Evolutionary conservation across 2,888 invertebrate species (phyloP), one percentile per base, ranked within the genome.

Genomic region (Toxonevra muliebris): DNA sequence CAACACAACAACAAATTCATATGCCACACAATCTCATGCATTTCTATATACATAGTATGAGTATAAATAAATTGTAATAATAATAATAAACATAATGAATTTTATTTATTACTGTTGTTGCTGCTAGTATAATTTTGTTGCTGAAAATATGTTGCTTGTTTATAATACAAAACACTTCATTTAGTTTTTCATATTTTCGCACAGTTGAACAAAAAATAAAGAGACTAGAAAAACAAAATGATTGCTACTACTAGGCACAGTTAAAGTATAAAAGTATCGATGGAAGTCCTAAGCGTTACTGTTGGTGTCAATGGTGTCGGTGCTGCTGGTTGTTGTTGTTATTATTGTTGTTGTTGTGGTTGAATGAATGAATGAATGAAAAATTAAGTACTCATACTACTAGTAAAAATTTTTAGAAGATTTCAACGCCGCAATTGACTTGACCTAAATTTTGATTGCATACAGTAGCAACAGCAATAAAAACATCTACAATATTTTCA

Each of bases 361-460:
- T 30, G 30, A 30, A 30, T 30, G 30, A 30, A 30, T 30, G 30
- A 30, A 30, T 30, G 30, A 30, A 30, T 30, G 30, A 30, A 30
- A 30, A 30, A 4, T 30, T 30, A 30, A 30, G 30, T 30, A 30
- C 30, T 30, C 30, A 7, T 30, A 30, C 30, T n/a, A n/a, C n/a
- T n/a, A n/a, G 30, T 4, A 7, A 30, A 7, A 2, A 30, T 30
- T 30, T 30, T 30, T 30, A 30, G 30, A 30, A 30, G 30, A 30
- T 30, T n/a, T 11, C 12, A 53, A 20, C 48, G 20, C 17, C 60
- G 30, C 60, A 60, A 60, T 60, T 48, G 60, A 48, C 60, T 60
- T 60, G 60, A 60, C 60, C 60, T n/a, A 60, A 48, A 20, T 60
- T 45, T n/a, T 15, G 42, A 11, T 48, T 48, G 48, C 45, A 43